Conservation (phyloP, 2,888 invertebrate species). For the Leptura quadrifasciata region DNA sequence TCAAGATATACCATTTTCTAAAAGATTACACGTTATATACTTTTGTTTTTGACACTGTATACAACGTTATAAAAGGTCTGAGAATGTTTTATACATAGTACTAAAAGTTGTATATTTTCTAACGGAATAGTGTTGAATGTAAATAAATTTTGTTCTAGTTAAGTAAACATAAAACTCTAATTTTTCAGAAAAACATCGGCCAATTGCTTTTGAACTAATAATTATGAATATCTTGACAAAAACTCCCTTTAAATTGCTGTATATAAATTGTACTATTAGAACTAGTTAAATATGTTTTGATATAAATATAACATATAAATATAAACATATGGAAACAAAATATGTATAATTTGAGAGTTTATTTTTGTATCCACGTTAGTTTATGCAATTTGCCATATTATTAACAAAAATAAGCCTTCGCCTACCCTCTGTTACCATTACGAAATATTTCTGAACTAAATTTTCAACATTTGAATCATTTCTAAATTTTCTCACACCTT, state of each 20-base stretch:
- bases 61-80: not conserved
- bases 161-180: too few relatives aligned
- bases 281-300: too few relatives aligned
- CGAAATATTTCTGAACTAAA: slow-evolving; percentile 5
- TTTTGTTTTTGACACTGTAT: not conserved
- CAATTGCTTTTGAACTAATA: too few relatives aligned
- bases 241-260: too few relatives aligned
- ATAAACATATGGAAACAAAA: too few relatives aligned
- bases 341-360: not conserved
- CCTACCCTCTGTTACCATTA: slow-evolving; percentile 7
- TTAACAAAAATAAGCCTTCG: slow-evolving; percentile 12
- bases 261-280: too few relatives aligned
- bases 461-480: slow-evolving; percentile 22
- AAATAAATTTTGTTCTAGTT: too few relatives aligned
- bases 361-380: not conserved
- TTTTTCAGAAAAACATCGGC: too few relatives aligned
- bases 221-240: too few relatives aligned
- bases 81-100: not conserved
- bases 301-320: too few relatives aligned
- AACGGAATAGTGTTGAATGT: too few relatives aligned
- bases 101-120: not conserved
- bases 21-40: slow-evolving; percentile 2
- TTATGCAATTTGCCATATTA: not conserved
- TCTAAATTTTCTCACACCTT: slow-evolving; percentile 28
- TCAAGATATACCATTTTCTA: slow-evolving; percentile 54